Percentiles rank a stretch among this genome's conserved stretches.
phyloP scores from a whole-genome alignment of 1,140 invertebrate species.

The Bombus waltoni region DNA sequence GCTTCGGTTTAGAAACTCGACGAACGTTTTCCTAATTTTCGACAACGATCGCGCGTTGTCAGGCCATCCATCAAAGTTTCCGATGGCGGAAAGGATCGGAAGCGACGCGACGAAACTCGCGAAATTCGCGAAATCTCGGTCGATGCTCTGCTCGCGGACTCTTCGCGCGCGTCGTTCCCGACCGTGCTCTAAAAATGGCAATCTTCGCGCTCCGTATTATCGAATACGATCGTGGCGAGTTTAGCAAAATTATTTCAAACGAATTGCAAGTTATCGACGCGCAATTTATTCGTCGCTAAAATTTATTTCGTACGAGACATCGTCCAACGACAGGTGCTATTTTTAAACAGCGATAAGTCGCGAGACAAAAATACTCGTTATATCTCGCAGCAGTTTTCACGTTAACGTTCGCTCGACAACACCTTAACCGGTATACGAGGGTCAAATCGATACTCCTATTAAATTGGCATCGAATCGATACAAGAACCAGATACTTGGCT shows the following conservation, averaged over 20 bases:
- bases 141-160: background rate
- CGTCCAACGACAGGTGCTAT: background rate
- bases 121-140: constrained; percentile 49
- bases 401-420: background rate
- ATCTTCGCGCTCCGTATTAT: constrained; percentile 42
- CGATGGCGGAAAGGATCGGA: constrained; percentile 17
- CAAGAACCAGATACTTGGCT: background rate
- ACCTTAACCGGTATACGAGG: background rate
- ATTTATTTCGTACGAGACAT: background rate
- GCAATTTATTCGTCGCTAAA: too few relatives aligned
- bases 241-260: too few relatives aligned
- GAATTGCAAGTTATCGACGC: too few relatives aligned
- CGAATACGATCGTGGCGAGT: too few relatives aligned
- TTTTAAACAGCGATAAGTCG: background rate
- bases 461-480: background rate
- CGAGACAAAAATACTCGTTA: background rate
- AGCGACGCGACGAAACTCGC: constrained; percentile 43
- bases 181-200: constrained; percentile 33
- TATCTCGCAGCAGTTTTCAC: background rate
- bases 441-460: background rate
- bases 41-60: background rate
- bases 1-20: background rate
- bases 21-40: background rate
- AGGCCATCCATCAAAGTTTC: constrained; percentile 55
- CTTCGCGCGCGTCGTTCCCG: constrained; percentile 2